Evolutionary conservation across 2,888 invertebrate species (phyloP).

Genomic region (Drosophila mercatorum): DNA sequence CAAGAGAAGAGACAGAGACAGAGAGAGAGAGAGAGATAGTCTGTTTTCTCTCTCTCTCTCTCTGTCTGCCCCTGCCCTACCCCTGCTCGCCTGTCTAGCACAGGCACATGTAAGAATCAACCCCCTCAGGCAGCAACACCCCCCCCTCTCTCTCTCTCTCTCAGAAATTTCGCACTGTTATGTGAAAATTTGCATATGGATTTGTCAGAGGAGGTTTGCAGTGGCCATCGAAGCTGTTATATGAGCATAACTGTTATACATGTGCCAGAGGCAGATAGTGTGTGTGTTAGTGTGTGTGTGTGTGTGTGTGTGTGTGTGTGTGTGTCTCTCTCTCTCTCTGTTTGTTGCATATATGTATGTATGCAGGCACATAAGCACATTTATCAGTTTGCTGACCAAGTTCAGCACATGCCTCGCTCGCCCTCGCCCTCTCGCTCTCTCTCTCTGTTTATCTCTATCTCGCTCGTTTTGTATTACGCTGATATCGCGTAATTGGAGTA

Average conservation of each 20-base stretch:
- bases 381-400: constrained; percentile 43
- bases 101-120: constrained; percentile 2
- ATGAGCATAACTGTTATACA: constrained; percentile 10
- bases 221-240: constrained; percentile 15
- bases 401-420: constrained; percentile 24
- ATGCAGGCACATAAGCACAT: background rate
- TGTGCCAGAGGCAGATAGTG: too few species aligned
- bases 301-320: background rate
- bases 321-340: too few species aligned
- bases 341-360: background rate
- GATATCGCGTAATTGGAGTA: constrained; percentile 49
- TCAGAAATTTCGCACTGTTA: constrained; percentile 46
- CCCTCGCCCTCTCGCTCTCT: background rate
- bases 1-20: constrained; percentile 25
- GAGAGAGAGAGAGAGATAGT: too few species aligned
- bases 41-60: too few species aligned
- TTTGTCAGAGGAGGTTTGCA: constrained; percentile 16
- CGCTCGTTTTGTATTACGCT: constrained; percentile 32
- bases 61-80: too few species aligned
- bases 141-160: too few species aligned
- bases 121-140: background rate
- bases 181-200: constrained; percentile 64
- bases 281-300: background rate
- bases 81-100: background rate
- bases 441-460: background rate